phyloP scores from a whole-genome alignment of 2,113 vertebrate genomes.

The Cercocebus atys region DNA sequence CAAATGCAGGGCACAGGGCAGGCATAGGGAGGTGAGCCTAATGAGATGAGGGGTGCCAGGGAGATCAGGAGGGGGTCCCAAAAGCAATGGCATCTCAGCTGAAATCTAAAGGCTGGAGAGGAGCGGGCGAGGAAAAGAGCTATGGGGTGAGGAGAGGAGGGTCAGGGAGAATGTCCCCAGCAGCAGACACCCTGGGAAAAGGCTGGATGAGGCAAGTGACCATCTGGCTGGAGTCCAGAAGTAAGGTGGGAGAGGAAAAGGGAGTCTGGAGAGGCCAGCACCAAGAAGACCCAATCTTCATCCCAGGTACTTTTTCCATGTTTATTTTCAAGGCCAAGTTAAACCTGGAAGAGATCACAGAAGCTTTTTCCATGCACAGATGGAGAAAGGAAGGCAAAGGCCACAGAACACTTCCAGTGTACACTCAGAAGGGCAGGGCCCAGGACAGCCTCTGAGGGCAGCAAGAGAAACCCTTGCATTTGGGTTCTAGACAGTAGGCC shows the following conservation, averaged over 20 bases:
- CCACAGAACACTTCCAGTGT: neutral
- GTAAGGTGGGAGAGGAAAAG: neutral
- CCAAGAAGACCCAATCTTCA: neutral
- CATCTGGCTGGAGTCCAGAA: neutral
- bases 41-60: neutral
- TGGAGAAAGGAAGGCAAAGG: neutral
- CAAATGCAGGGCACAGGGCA: neutral
- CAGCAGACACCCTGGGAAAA: neutral
- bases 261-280: neutral
- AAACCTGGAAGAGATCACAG: neutral
- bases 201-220: neutral
- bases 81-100: neutral
- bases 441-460: neutral
- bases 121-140: neutral
- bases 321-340: conserved; percentile 19
- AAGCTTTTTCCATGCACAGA: neutral
- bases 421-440: neutral
- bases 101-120: neutral
- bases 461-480: neutral
- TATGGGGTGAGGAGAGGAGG: neutral
- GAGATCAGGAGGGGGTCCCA: neutral
- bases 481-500: neutral
- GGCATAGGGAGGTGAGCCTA: neutral
- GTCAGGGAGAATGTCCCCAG: neutral
- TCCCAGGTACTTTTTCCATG: neutral